These are phyloP conservation scores for Heteromyza rotundicornis DNA, from an alignment of 2,888 invertebrate species.

Conservation along the genomic window DNA sequence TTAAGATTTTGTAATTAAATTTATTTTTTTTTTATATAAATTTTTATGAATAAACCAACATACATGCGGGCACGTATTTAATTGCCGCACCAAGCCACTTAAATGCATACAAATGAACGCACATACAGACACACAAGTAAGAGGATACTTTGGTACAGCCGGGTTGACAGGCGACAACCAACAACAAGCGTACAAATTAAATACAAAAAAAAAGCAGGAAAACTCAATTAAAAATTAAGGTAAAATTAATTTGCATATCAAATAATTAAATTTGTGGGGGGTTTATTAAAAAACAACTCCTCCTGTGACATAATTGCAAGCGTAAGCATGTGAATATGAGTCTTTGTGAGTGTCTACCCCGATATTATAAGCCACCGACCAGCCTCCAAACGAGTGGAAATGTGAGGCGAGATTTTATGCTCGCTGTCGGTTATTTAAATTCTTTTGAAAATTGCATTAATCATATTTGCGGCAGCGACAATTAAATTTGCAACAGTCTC, in stretches of 20 bases:
- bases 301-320: conserved; percentile 39
- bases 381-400: not conserved
- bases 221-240: conserved; percentile 57
- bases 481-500: not conserved
- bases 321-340: conserved; percentile 17
- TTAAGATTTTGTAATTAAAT: too few species aligned
- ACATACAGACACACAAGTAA: too few species aligned
- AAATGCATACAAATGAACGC: too few species aligned
- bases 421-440: not conserved
- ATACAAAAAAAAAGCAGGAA: not conserved
- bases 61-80: too few species aligned
- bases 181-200: not conserved
- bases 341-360: conserved; percentile 17
- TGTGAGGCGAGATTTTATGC: not conserved
- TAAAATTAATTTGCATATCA: conserved; percentile 55
- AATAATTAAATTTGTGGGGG: conserved; percentile 56
- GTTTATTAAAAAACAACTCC: conserved; percentile 55
- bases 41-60: too few species aligned
- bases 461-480: not conserved
- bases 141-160: too few species aligned
- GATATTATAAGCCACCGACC: too few species aligned
- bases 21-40: too few species aligned
- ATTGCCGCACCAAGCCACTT: too few species aligned
- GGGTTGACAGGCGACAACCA: not conserved
- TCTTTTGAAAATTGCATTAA: not conserved